These are phyloP conservation scores for Amphipoea oculea DNA, from an alignment of 2,888 invertebrate genomes.

Conservation along the genomic window DNA sequence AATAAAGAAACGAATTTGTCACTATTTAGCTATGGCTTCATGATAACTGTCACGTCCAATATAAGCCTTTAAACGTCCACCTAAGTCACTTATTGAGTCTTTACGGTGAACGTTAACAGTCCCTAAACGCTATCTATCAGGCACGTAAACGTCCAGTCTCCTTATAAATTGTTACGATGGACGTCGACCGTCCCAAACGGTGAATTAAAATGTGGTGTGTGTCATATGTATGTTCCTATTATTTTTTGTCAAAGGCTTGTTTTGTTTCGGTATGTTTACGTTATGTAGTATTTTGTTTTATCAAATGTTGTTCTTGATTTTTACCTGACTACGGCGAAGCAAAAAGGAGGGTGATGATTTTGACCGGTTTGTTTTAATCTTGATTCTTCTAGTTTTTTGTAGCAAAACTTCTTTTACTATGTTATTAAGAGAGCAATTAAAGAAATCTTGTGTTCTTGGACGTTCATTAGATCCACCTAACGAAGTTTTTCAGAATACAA, in stretches of 20 bases:
- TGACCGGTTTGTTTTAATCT: neutral
- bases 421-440: neutral
- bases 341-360: neutral
- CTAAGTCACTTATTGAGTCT: neutral
- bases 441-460: neutral
- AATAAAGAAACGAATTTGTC: neutral
- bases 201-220: slow-evolving; percentile 12
- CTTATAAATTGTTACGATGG: neutral
- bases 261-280: neutral
- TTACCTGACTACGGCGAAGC: neutral
- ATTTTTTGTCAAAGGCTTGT: neutral
- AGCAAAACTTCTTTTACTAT: neutral
- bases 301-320: neutral
- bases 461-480: no score
- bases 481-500: neutral
- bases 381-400: neutral
- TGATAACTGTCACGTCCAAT: neutral
- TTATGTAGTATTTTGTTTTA: neutral
- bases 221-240: neutral
- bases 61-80: neutral
- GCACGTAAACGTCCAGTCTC: slow-evolving; percentile 11
- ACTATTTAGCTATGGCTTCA: neutral
- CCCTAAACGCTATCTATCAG: slow-evolving; percentile 26
- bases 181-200: slow-evolving; percentile 34
- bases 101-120: slow-evolving; percentile 3